Conservation (phyloP, 2,888 invertebrate species). For the Agrypnus murinus region DNA sequence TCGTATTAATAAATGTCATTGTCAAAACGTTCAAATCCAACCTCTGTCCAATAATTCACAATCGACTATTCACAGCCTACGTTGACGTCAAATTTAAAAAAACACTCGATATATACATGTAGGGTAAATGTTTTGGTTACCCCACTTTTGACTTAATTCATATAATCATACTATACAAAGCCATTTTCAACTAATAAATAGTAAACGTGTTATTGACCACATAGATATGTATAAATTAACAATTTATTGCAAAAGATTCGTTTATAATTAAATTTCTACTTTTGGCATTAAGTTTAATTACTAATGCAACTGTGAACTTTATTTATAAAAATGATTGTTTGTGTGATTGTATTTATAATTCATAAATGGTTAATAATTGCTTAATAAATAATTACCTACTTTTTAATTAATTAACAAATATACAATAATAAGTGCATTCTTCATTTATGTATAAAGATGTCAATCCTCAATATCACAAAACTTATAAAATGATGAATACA, state of each 20-base stretch:
- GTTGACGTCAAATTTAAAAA: no score
- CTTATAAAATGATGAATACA: background rate
- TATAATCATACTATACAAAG: no score
- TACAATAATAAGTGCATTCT: background rate
- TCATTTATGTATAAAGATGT: background rate
- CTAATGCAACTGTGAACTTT: slow-evolving; percentile 36
- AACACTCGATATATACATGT: no score
- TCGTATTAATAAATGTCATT: no score
- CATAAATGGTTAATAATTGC: slow-evolving; percentile 26
- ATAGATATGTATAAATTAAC: slow-evolving; percentile 36
- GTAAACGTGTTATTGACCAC: slow-evolving; percentile 24
- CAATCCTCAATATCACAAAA: background rate
- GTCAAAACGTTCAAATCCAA: no score
- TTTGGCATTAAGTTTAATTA: background rate
- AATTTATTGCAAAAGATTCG: slow-evolving; percentile 13
- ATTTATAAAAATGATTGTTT: slow-evolving; percentile 51
- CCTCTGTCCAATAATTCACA: no score
- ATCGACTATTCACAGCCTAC: no score
- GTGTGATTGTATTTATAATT: slow-evolving; percentile 44
- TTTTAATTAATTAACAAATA: background rate
- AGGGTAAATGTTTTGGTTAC: no score
- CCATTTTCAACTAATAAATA: no score
- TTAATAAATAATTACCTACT: slow-evolving; percentile 19
- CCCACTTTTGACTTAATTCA: no score
- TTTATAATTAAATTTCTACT: slow-evolving; percentile 1